These are phyloP conservation scores for Glossosoma conforme DNA, from an alignment of 1,140 invertebrate genomes.

Conservation along the genomic window DNA sequence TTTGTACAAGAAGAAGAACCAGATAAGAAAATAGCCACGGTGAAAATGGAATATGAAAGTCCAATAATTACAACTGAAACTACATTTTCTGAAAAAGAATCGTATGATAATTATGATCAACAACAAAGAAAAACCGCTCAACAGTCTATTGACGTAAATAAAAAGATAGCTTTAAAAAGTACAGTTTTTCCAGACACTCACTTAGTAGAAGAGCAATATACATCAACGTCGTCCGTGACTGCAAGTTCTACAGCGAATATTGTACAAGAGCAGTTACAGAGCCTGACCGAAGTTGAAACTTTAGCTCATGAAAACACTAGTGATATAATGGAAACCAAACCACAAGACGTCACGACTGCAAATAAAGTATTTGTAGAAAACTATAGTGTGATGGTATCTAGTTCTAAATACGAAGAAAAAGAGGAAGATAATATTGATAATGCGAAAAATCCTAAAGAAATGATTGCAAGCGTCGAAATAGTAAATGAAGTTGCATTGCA, in stretches of 20 bases:
- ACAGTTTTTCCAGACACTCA: constrained; percentile 44
- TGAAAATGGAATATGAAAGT: constrained; percentile 40
- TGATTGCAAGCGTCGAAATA: constrained; percentile 34
- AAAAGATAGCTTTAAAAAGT: constrained; percentile 37
- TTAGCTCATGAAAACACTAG: constrained; percentile 36
- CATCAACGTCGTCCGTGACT: constrained; percentile 3
- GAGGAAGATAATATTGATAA: constrained; percentile 36
- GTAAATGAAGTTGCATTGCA: constrained; percentile 36
- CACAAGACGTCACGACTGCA: constrained; percentile 25
- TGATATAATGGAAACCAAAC: constrained; percentile 6
- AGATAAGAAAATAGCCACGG: constrained; percentile 39
- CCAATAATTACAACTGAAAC: constrained; percentile 44
- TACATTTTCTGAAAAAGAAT: constrained; percentile 30
- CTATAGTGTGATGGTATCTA: constrained; percentile 34
- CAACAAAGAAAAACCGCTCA: constrained; percentile 12
- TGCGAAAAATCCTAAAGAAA: constrained; percentile 33
- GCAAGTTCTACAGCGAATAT: constrained; percentile 17
- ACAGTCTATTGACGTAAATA: constrained; percentile 35
- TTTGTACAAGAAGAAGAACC: constrained; percentile 29
- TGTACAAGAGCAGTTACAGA: constrained; percentile 19
- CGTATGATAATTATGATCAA: constrained; percentile 7
- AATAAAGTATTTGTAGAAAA: constrained; percentile 35
- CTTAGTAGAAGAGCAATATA: constrained; percentile 8
- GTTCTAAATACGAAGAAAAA: constrained; percentile 37
- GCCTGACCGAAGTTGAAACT: constrained; percentile 32